Base-by-base conservation (phyloP, 2,888 invertebrate genomes). In the Agrotis ipsilon region DNA sequence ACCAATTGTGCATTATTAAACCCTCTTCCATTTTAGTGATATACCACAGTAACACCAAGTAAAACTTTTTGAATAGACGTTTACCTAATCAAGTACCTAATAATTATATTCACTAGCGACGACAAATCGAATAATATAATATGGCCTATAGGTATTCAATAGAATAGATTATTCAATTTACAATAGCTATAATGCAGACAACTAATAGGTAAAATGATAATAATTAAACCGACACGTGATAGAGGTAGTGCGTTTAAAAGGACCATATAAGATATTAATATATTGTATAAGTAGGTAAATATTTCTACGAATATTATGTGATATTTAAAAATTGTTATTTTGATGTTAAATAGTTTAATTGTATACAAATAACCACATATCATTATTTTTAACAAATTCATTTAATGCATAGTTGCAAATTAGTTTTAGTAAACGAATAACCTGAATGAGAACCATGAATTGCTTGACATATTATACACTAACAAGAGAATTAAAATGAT, bases 231-330 rank as follows among this genome's bases (percentile, higher is more conserved):
- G 91, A 90, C 92, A 91, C 92, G 92, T 90, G 91, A 88, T 88
- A 88, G 88, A 88, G 88, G 87, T 90, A 91, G 89, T 86, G 89
- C 87, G 89, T 89, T 88, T 88, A 80, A 87, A 91, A 89, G 93
- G 85, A 88, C 88, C 88, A 88, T 89, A 90, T 84, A 89, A 92
- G 91, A 96, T 90, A 91, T 91, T 84, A 92, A 90, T 92, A 93
- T 94, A 94, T 93, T 93, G 91, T 90, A 89, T 82, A 89, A 90
- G 87, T 92, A 92, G 89, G 78, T 86, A 79, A 87, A 92, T 92
- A 90, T 89, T 91, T 90, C 92, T 93, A 95, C 93, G 93, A 95
- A 94, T 94, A 95, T 93, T 95, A 95, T 94, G 94, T 95, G 94
- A 95, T 96, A 95, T 94, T 94, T 94, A 93, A 91, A 92, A 83